Base-by-base conservation (phyloP, 1,140 invertebrate species). In the Heliconius hermathena region DNA sequence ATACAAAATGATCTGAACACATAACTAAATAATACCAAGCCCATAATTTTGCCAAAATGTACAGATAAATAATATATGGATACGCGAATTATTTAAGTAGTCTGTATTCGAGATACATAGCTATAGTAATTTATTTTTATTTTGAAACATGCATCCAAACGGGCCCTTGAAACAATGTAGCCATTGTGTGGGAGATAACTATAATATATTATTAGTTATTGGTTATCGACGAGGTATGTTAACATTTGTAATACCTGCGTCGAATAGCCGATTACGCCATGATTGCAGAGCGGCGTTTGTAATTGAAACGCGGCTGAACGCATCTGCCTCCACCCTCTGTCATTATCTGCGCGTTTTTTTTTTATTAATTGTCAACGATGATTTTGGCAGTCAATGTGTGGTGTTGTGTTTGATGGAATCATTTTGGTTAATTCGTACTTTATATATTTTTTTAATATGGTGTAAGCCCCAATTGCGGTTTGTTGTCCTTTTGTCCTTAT, bases 221-320 rank as follows among this genome's bases (percentile, higher is more conserved):
- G 83, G 83, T 82, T 79, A 85, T 84, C 82, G 84, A 66, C 60
- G 60, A 83, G 83, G 82, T 83, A 87, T 83, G 85, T 83, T 86
- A 86, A 87, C 81, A 84, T 74, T 78, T 81, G 80, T 81, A 82
- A 87, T 84, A 81, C 81, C 80, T 73, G 75, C 73, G 71, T 85
- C 84, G 83, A 86, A 90, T 91, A 88, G 88, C 85, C 86, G 85
- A 89, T 90, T 89, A 87, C 84, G 77, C 82, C 81, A 87, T 89
- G 89, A 93, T 93, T 93, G 89, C 85, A 90, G 88, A 87, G 89
- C 91, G 91, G 91, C 84, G 73, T 74, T 82, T 81, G 79, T 90
- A 92, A 93, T 92, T 92, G 90, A 90, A 92, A 86, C 89, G 86
- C 86, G 78, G 76, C 84, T 85, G 86, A 86, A 84, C 76, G 84